Base-by-base conservation (phyloP, 1,140 invertebrate species). In the Drosophila prosaltans region DNA sequence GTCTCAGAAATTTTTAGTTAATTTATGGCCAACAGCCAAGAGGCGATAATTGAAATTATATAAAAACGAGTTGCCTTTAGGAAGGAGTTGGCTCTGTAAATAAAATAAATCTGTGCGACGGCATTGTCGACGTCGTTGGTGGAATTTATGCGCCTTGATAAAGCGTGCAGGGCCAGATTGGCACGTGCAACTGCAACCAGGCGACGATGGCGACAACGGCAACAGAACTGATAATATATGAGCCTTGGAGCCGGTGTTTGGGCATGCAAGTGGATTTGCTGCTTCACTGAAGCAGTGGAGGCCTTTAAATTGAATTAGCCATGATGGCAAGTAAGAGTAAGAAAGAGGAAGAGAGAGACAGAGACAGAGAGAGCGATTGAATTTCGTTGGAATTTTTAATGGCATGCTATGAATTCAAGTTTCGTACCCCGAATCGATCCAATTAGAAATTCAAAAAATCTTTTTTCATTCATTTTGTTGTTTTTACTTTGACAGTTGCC, bases 21-120 rank as follows among this genome's bases (percentile, higher is more conserved):
- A 89, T 89, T 89, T 89, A 89, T 89, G 84, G 78, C 78, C 74
- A 60, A 70, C 74, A 71, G 72, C 84, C 84, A 81, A 78, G 64
- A 81, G 84, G 85, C 85, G 85, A 89, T 89, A 89, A 89, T 89
- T 89, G 84, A 89, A 89, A 89, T 89, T 83, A 88, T 74, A 80
- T 86, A 55, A 55, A 45, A 51, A 54, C n/a, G 39, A 36, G 45
- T 26, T 24, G 45, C 21, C 24, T 26, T 26, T 48, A 82, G 72
- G 66, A 66, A 61, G 69, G 69, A 45, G 62, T 51, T 45, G 36
- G 26, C 26, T 51, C 65, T 70, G 83, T 82, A 86, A 86, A 88
- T 89, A 75, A 84, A 89, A 89, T 89, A 89, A 88, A 88, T 88
- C 84, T 84, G 83, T 72, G 75, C 58, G 68, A 36, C 39, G 63